Conservation (phyloP, 2,113 vertebrate genomes). For the Catharus minimus region DNA sequence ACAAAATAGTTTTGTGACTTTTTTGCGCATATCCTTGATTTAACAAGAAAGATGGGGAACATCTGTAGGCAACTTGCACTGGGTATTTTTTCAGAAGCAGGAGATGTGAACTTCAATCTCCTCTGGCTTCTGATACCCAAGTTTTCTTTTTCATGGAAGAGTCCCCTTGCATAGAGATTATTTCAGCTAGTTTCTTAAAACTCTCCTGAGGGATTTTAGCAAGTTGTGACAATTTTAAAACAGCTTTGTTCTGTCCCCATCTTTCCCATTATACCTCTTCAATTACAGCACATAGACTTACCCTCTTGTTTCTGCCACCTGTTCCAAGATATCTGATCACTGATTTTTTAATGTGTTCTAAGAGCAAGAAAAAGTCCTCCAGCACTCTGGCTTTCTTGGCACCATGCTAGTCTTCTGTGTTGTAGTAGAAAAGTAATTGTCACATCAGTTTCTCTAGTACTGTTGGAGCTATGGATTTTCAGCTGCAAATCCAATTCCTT, state of each 20-base stretch:
- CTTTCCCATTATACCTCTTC: background rate
- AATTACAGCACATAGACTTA: background rate
- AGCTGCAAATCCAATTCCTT: background rate
- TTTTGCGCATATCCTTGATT: background rate
- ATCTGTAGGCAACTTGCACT: background rate
- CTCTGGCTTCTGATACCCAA: background rate
- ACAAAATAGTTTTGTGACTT: background rate
- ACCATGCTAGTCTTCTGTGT: background rate
- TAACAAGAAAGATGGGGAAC: slow-evolving; percentile 29
- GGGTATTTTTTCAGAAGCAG: background rate
- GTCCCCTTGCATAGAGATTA: background rate
- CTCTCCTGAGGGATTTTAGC: background rate
- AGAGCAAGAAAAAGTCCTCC: background rate
- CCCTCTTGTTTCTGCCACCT: background rate
- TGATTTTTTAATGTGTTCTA: background rate
- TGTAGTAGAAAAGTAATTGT: background rate
- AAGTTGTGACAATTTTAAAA: background rate
- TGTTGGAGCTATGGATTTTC: background rate
- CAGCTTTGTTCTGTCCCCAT: background rate
- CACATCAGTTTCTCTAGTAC: background rate
- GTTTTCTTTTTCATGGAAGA: background rate
- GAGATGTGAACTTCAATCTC: background rate
- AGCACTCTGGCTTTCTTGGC: background rate
- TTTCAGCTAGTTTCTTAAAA: background rate
- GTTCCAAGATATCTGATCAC: background rate